Base-by-base conservation (phyloP, 2,113 vertebrate species). In the Apaloderma vittatum region DNA sequence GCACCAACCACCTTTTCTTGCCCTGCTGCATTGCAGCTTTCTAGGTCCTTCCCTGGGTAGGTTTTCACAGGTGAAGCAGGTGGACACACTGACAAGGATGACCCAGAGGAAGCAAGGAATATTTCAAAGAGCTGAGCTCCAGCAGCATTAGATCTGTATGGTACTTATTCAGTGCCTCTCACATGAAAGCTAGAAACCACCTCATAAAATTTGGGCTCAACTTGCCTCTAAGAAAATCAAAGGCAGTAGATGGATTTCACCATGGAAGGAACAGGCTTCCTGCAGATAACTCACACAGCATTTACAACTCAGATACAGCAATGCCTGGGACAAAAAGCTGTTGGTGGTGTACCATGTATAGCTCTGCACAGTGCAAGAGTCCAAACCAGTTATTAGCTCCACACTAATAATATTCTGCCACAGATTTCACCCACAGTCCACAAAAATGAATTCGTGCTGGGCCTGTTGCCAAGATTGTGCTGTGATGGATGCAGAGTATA, bases 291-390 rank as follows among this genome's bases (percentile, higher is more conserved):
- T 83, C 46, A 29, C 36, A 9, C 18, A 15, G 51, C 34, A 8
- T 45, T 86, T 77, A 58, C 72, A 58, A 2, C 59, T 74, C 3
- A 0, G 37, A 30, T 23, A 15, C 0, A 0, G 59, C 0, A 0
- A 27, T 55, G 65, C 22, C 85, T 40, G 52, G 46, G 40, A 67
- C 0, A 0, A 49, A 80, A 74, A 48, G 21, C 45, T 83, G 9
- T 26, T 71, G 55, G 13, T 67, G 52, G 73, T 76, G 85, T 71
- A 78, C 18, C 19, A 5, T 9, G 9, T 49, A 12, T 36, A 34
- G 71, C 88, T 55, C 90, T 92, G 62, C 58, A 32, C 59, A n/a
- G 27, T 45, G 19, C 63, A 22, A 43, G 55, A 63, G 30, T 74
- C 75, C 86, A 94, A 91, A 90, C 21, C 52, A 63, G 48, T 65